These are phyloP conservation scores for Drosophila nebulosa DNA, from an alignment of 1,140 invertebrate genomes.

Conservation along the genomic window DNA sequence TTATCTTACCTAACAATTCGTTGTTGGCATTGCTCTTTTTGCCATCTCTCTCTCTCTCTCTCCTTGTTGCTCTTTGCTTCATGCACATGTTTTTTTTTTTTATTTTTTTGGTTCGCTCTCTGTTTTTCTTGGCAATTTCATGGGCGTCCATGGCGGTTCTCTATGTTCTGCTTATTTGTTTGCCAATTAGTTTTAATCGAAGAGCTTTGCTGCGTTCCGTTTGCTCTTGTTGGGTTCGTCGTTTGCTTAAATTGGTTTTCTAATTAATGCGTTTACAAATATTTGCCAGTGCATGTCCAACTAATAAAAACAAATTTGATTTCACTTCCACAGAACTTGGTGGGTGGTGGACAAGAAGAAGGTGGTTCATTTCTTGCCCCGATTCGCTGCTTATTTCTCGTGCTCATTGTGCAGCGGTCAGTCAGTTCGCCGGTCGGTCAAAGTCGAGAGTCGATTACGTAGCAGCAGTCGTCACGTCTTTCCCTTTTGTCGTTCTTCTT, in stretches of 20 bases:
- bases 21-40: neutral
- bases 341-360: neutral
- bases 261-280: slow-evolving; percentile 65
- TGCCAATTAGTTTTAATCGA: slow-evolving; percentile 74
- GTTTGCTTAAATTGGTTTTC: slow-evolving; percentile 63
- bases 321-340: neutral
- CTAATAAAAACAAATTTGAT: slow-evolving; percentile 38
- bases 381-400: slow-evolving; percentile 4
- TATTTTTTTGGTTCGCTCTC: too few relatives aligned
- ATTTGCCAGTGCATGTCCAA: slow-evolving; percentile 30
- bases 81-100: neutral
- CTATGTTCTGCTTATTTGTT: slow-evolving; percentile 41
- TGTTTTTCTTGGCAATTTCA: neutral
- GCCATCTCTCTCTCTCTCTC: neutral
- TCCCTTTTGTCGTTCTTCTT: slow-evolving; percentile 3
- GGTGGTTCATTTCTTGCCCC: neutral
- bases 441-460: neutral
- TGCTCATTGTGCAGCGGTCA: slow-evolving; percentile 5
- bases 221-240: slow-evolving; percentile 16
- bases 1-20: neutral
- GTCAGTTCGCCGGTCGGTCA: neutral
- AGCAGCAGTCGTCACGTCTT: neutral
- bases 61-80: neutral
- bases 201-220: slow-evolving; percentile 26
- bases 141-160: slow-evolving; percentile 5